Conservation (phyloP, 23 tunicate genomes). For the Styela plicata region DNA sequence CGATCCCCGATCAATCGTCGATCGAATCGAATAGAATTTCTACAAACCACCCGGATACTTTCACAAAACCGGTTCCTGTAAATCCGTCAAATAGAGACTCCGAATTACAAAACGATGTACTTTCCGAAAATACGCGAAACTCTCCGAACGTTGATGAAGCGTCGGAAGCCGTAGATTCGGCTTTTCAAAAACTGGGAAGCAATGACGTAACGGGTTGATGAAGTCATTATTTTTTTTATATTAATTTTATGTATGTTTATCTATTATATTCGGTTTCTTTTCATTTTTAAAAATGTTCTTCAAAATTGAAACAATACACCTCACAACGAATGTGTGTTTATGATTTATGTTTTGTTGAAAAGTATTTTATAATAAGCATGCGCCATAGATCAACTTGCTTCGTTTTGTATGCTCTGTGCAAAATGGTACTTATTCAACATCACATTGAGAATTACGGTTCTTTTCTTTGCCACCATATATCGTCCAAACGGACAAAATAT, state of each 20-base stretch:
- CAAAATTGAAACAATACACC: background rate
- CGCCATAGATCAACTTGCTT: too few species aligned
- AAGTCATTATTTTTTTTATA: background rate
- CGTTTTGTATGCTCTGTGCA: too few species aligned
- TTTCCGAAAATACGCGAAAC: background rate
- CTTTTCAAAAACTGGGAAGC: slow-evolving; percentile 11
- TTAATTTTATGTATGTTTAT: background rate
- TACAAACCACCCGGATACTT: background rate
- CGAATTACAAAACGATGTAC: background rate
- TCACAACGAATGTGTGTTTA: background rate
- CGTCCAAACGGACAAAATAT: too few species aligned
- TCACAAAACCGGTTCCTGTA: background rate
- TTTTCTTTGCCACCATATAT: too few species aligned
- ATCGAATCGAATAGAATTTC: background rate
- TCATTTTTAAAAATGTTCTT: background rate
- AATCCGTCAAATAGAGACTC: background rate
- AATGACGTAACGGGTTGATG: slow-evolving; percentile 13
- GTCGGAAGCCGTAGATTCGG: slow-evolving; percentile 28
- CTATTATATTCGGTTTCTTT: background rate
- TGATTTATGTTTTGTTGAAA: background rate
- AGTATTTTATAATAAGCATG: too few species aligned
- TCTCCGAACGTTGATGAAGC: slow-evolving; percentile 4
- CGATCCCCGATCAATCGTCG: slow-evolving; percentile 8
- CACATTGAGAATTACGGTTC: too few species aligned
- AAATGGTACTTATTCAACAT: too few species aligned